These are phyloP conservation scores for Andrena flavipes DNA, from an alignment of 2,888 invertebrate species.

Conservation along the genomic window DNA sequence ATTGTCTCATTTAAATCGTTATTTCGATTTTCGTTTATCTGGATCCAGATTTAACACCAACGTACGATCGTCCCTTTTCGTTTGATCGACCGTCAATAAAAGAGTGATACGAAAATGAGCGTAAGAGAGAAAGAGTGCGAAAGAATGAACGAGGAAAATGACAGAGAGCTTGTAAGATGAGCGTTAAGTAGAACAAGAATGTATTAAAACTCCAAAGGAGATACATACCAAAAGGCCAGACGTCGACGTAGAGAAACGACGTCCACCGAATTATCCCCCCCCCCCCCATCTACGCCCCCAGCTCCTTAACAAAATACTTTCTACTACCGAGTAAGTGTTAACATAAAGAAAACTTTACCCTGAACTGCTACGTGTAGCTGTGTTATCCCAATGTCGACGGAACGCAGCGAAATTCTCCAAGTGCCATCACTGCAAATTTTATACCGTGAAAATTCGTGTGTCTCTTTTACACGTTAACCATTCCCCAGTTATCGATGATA, in stretches of 20 bases:
- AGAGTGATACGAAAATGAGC: background rate
- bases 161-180: conserved; percentile 35
- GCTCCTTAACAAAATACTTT: conserved; percentile 66
- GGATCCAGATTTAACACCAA: background rate
- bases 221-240: conserved; percentile 28
- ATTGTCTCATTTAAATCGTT: too few species aligned
- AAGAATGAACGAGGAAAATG: background rate
- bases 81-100: background rate
- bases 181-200: conserved; percentile 57
- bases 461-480: conserved; percentile 13
- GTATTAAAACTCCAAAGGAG: conserved; percentile 44
- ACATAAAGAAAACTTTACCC: conserved; percentile 37
- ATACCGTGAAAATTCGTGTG: conserved; percentile 16
- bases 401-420: background rate
- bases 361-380: conserved; percentile 17
- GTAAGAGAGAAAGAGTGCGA: conserved; percentile 26
- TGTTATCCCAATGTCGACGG: background rate
- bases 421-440: conserved; percentile 22
- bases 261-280: conserved; percentile 49
- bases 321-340: conserved; percentile 67
- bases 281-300: conserved; percentile 12
- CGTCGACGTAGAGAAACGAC: conserved; percentile 47
- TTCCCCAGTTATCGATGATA: background rate
- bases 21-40: background rate
- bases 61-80: conserved; percentile 1